Conservation (phyloP, 2,113 vertebrate species). For the Hyla sarda region DNA sequence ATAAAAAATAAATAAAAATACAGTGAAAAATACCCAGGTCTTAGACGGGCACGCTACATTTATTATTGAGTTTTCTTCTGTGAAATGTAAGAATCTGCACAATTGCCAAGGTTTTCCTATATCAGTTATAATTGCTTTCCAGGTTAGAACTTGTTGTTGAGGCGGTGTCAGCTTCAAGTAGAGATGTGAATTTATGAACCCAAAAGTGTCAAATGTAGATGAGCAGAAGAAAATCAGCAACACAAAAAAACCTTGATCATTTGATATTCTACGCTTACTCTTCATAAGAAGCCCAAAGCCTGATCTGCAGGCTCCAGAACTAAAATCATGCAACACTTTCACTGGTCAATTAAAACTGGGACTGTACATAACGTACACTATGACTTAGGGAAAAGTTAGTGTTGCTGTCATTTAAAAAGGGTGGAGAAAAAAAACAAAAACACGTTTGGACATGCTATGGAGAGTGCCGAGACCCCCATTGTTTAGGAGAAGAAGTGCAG, state of each 20-base stretch:
- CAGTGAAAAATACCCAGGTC: too few relatives aligned
- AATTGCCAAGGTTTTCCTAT: conserved; percentile 69
- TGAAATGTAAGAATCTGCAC: conserved; percentile 15
- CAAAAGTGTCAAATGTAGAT: conserved; percentile 7
- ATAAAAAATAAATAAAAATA: too few relatives aligned
- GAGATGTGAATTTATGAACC: conserved; percentile 29
- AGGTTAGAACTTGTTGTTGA: conserved; percentile 75
- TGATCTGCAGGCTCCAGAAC: too few relatives aligned
- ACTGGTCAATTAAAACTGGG: too few relatives aligned
- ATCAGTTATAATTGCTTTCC: conserved; percentile 79
- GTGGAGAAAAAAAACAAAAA: too few relatives aligned
- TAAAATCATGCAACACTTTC: too few relatives aligned
- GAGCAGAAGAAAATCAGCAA: background rate
- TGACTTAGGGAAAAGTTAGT: too few relatives aligned
- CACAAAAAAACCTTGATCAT: background rate
- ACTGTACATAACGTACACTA: too few relatives aligned
- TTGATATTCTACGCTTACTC: background rate
- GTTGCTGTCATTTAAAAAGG: too few relatives aligned
- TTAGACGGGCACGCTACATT: background rate
- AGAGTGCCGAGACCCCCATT: too few relatives aligned
- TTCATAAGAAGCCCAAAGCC: background rate
- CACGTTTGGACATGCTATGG: too few relatives aligned
- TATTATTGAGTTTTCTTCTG: background rate
- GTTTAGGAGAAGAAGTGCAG: too few relatives aligned
- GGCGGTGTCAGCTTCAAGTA: conserved; percentile 71